Base-by-base conservation (phyloP, 2,888 invertebrate genomes). In the Apotomis betuletana region DNA sequence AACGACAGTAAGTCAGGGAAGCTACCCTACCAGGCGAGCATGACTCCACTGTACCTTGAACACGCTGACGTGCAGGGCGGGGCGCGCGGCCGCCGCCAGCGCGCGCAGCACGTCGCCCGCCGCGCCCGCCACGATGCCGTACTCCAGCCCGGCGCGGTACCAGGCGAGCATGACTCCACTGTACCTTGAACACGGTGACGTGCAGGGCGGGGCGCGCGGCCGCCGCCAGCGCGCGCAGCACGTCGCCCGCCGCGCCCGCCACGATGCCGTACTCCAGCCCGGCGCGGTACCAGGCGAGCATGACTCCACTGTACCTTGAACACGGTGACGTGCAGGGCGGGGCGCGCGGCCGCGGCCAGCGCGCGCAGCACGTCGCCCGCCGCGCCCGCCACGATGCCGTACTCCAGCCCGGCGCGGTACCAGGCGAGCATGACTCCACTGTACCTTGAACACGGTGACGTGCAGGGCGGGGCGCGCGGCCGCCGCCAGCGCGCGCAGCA, bases 201-300 rank as follows among this genome's bases (percentile, higher is more conserved):
- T 52, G 74, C 0, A 85, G 4, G 0, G 4, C 27, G 0, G 97
- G 97, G 61, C 96, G 90, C 0, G 97, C 96, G 41, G 96, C 95
- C 67, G 95, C 94, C 67, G 96, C 96, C 3, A 97, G 87, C 63
- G 96, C 95, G 41, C 97, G 95, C 44, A 95, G 76, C 0, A 95
- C 90, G 85, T 97, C 97, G 41, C 4, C 41, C 5, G 5, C 41
- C 41, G 41, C 41, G 41, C 41, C 41, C 41, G 41, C 41, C 41
- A 41, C 41, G 41, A 98, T 97, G 67, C 98, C 98, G 85, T 96
- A 96, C 94, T 98, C 97, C 75, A 98, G 91, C 97, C 95, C 77
- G 96, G 87, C 64, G 95, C 88, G 1, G 10, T 62, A 46, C 55
- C 61, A 57, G 62, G 62, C 38, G 8, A 55, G 3, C 62, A 69